Conservation (phyloP, 2,888 invertebrate species). For the Drosophila pullipes region DNA sequence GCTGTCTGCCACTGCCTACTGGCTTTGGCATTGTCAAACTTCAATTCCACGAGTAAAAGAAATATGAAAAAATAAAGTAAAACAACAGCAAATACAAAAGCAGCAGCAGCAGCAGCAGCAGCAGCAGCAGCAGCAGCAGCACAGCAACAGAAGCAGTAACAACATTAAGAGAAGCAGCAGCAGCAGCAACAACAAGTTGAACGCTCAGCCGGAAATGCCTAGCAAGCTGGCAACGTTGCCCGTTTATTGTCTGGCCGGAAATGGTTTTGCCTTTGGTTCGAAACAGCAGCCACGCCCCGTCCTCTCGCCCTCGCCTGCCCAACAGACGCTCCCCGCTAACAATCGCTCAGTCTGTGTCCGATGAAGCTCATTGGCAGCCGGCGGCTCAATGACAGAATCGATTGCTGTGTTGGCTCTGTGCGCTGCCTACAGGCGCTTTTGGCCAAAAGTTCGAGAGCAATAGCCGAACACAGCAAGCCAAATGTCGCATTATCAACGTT, state of each 20-base stretch:
- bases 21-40: conserved; percentile 74
- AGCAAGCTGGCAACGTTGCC: conserved; percentile 62
- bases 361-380: conserved; percentile 56
- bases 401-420: conserved; percentile 60
- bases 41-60: conserved; percentile 55
- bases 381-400: conserved; percentile 59
- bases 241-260: conserved; percentile 78
- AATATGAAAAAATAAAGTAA: conserved; percentile 48
- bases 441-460: conserved; percentile 38
- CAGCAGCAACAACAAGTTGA: conserved; percentile 43
- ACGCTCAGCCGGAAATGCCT: conserved; percentile 66
- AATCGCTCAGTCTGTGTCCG: conserved; percentile 30
- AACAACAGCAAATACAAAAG: conserved; percentile 22
- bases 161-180: conserved; percentile 43
- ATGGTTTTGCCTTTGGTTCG: conserved; percentile 71
- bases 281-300: conserved; percentile 32
- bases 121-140: conserved; percentile 40
- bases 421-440: conserved; percentile 32
- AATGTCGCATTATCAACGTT: conserved; percentile 51
- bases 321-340: no score
- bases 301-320: background rate
- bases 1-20: conserved; percentile 31
- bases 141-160: conserved; percentile 36
- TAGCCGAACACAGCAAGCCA: conserved; percentile 29
- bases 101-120: conserved; percentile 37